A percentile compares a stretch with the other conserved stretches of the same genome.
Conservation (phyloP, 2,888 invertebrate genomes). For the Amblyjoppa proteus region DNA sequence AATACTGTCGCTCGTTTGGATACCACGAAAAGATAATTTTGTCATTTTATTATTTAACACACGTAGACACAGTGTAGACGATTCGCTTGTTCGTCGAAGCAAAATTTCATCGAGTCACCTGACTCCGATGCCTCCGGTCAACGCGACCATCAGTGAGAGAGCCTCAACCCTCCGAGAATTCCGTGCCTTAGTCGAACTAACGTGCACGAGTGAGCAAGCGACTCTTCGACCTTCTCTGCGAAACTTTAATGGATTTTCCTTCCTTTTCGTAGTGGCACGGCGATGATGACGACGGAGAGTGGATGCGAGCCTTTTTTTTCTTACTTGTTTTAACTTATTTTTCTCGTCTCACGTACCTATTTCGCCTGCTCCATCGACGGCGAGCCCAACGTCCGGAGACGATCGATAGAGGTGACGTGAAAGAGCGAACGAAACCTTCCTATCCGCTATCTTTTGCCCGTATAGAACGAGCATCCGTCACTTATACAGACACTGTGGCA, state of each 20-base stretch:
- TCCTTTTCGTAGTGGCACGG: constrained; percentile 28
- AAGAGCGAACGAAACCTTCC: constrained; percentile 40
- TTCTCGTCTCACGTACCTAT: constrained; percentile 43
- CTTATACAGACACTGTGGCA: no score
- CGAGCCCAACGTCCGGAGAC: constrained; percentile 17
- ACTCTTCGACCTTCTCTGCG: constrained; percentile 34
- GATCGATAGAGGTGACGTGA: constrained; percentile 16
- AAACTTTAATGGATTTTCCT: constrained; percentile 66
- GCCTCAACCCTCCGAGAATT: constrained; percentile 29
- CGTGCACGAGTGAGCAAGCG: constrained; percentile 14
- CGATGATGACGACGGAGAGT: constrained; percentile 24
- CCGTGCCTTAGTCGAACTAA: constrained; percentile 23
- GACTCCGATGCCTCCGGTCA: constrained; percentile 44
- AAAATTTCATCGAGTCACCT: constrained; percentile 32
- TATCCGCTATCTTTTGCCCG: neutral
- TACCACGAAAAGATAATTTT: neutral
- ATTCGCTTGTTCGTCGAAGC: constrained; percentile 7
- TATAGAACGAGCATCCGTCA: no score
- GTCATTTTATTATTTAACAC: neutral
- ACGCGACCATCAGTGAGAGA: constrained; percentile 33
- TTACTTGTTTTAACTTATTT: constrained; percentile 31
- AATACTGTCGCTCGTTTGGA: neutral
- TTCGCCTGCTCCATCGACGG: constrained; percentile 48
- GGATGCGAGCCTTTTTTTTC: constrained; percentile 38
- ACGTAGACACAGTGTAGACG: neutral